Evolutionary conservation across 2,888 invertebrate species (phyloP), one percentile per base, ranked within the genome.

Genomic region (Tenthredo mesomela): DNA sequence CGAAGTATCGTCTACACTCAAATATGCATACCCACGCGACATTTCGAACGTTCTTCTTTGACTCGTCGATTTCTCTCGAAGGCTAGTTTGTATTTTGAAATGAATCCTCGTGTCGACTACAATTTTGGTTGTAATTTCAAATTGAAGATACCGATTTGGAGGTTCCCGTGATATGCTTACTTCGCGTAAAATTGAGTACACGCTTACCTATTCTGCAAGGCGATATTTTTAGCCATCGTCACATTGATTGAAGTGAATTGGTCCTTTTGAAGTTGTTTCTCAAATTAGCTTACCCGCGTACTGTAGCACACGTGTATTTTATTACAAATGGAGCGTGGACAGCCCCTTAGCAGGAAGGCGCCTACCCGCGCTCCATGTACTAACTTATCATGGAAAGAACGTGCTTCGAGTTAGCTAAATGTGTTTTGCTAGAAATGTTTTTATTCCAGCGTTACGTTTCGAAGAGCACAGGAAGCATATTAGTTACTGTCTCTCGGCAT

Each of bases 331-430:
- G 67, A 75, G 77, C 84, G 84, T 80, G 84, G 50, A 84, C 78
- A 67, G 78, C 18, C 67, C 84, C 77, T 84, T 80, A 84, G 67
- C 71, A 80, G 77, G 21, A 67, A 65, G 33, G 65, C 33, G 67
- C 77, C 50, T 80, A 80, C 80, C 40, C 80, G 58, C 21, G 40
- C 40, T 80, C 18, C 10, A 61, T 21, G 29, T 58, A 80, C 37
- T 15, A 50, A 33, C 77, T 77, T 77, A 54, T 50, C 18, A n/a
- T 33, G 78, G 43, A 80, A 84, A 84, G 61, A 84, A 84, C 84
- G 84, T 84, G 84, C 84, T 84, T 80, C 47, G 84, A 80, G 78
- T 84, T 78, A 84, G 84, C 84, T 84, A 84, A 84, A 84, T 84
- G 84, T 84, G 78, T 78, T 84, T 84, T 65, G 78, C 78, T 84